Evolutionary conservation across 2,888 invertebrate species (phyloP).

Genomic region (Dascillus cervinus): DNA sequence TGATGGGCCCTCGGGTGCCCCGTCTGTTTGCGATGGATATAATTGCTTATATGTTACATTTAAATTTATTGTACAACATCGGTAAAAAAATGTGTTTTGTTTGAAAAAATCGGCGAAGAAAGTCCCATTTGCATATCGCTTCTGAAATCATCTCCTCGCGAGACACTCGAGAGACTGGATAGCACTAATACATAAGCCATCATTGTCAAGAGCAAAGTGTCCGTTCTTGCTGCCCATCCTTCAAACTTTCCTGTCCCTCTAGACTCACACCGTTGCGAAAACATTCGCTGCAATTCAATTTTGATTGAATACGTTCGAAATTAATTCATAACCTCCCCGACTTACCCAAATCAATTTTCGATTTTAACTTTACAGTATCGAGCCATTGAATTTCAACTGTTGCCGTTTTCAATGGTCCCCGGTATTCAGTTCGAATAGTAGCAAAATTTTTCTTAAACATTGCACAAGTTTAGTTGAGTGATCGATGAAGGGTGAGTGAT

Average conservation of each 20-base stretch:
- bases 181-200: slow-evolving; percentile 35
- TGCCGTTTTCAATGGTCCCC: too few relatives aligned
- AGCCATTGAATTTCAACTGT: too few relatives aligned
- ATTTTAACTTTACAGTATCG: too few relatives aligned
- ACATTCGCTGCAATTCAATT: too few relatives aligned
- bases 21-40: slow-evolving; percentile 32
- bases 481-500: too few relatives aligned
- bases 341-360: too few relatives aligned
- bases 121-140: slow-evolving; percentile 37
- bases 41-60: slow-evolving; percentile 6
- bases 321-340: too few relatives aligned
- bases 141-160: slow-evolving; percentile 21
- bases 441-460: too few relatives aligned
- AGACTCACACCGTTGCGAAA: slow-evolving; percentile 2
- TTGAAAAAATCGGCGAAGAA: slow-evolving; percentile 32
- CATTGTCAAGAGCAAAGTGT: slow-evolving; percentile 33
- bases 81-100: slow-evolving; percentile 24
- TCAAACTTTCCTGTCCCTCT: slow-evolving; percentile 26
- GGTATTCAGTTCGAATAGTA: too few relatives aligned
- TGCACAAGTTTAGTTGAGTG: too few relatives aligned
- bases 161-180: slow-evolving; percentile 28
- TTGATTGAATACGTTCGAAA: too few relatives aligned
- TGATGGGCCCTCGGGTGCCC: slow-evolving; percentile 29
- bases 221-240: slow-evolving; percentile 30
- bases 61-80: not conserved